Evolutionary conservation across 2,888 invertebrate genomes (phyloP).

Genomic region (Sinhomidia bicolor): DNA sequence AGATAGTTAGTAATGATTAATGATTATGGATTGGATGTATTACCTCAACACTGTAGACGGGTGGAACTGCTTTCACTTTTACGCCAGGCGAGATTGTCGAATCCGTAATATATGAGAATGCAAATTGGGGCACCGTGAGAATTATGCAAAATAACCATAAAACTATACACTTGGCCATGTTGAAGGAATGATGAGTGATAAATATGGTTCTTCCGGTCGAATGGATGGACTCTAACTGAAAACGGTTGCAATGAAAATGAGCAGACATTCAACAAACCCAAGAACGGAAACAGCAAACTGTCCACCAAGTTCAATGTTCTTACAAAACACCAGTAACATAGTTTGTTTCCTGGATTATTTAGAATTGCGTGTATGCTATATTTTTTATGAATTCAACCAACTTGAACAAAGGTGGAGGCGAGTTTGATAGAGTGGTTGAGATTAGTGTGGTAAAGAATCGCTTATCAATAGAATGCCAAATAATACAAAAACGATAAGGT

Average conservation of each 20-base stretch:
- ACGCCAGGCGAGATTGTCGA: not conserved
- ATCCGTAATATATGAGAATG: not conserved
- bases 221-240: not conserved
- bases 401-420: not conserved
- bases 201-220: not conserved
- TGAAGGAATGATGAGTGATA: not conserved
- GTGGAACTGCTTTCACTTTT: slow-evolving; percentile 51
- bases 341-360: slow-evolving; percentile 2
- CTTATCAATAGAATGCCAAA: not conserved
- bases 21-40: not conserved
- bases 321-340: not conserved
- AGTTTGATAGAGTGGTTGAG: not conserved
- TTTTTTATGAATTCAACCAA: no score
- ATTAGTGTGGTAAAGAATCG: not conserved
- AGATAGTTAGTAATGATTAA: no score
- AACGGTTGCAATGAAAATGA: not conserved
- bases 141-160: not conserved
- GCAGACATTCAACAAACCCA: no score
- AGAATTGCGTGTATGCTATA: no score
- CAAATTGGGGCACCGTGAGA: slow-evolving; percentile 19
- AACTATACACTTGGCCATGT: not conserved
- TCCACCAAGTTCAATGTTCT: not conserved
- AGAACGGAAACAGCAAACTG: not conserved
- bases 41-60: slow-evolving; percentile 44
- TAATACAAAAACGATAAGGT: not conserved